Evolutionary conservation across 1,140 invertebrate genomes (phyloP).

Genomic region (Cydia pomonella): DNA sequence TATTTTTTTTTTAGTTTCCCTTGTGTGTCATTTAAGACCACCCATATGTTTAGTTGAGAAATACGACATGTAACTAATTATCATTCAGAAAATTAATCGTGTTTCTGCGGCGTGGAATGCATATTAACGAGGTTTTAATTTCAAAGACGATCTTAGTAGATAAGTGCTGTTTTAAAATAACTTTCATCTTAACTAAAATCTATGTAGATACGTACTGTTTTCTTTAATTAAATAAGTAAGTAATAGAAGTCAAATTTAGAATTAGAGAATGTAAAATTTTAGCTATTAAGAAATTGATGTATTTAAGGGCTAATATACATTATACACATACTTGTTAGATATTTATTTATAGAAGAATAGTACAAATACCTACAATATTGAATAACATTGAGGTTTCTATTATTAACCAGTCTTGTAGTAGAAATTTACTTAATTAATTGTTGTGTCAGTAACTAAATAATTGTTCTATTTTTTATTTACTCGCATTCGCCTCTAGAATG

Average conservation of each 20-base stretch:
- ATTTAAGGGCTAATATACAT: too few species aligned
- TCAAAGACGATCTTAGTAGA: background rate
- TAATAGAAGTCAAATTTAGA: too few species aligned
- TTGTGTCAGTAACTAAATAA: background rate
- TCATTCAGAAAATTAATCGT: background rate
- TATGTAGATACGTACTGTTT: background rate
- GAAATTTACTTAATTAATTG: background rate
- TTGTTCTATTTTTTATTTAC: background rate
- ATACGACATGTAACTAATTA: background rate
- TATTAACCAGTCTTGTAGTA: too few species aligned
- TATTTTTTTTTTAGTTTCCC: too few species aligned
- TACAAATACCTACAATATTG: too few species aligned
- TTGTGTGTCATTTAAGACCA: background rate
- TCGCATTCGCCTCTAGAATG: background rate
- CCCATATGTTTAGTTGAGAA: background rate
- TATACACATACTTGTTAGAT: too few species aligned
- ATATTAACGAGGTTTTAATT: conserved; percentile 4
- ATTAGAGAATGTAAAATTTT: too few species aligned
- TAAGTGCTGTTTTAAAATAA: background rate
- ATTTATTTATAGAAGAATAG: too few species aligned
- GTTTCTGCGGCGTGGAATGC: background rate
- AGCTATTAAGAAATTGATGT: too few species aligned
- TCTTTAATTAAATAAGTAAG: background rate
- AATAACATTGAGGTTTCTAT: too few species aligned
- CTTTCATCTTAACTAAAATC: background rate